Percentiles rank a stretch among this genome's conserved stretches.
Evolutionary conservation across 2,888 invertebrate species (phyloP).

Genomic region (Dioctria linearis): DNA sequence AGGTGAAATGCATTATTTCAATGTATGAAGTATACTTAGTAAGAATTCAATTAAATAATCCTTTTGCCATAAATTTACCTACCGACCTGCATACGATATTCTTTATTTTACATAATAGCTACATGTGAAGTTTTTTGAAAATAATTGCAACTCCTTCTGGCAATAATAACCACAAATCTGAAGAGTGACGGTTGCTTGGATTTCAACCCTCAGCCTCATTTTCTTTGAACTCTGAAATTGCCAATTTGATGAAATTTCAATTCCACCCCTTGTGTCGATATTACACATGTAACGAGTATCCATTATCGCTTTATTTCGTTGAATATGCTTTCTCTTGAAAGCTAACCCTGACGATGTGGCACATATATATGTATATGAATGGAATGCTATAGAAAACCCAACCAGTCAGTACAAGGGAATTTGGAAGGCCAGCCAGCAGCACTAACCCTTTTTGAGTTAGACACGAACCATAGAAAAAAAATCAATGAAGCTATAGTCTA

Average conservation of each 20-base stretch:
- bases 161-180: background rate
- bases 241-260: slow-evolving; percentile 45
- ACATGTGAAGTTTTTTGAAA: too few relatives aligned
- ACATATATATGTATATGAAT: background rate
- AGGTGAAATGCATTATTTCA: too few relatives aligned
- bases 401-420: slow-evolving; percentile 4
- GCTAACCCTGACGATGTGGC: slow-evolving; percentile 20
- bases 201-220: background rate
- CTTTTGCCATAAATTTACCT: too few relatives aligned
- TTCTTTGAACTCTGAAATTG: slow-evolving; percentile 29
- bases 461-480: slow-evolving; percentile 9
- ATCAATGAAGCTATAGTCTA: slow-evolving; percentile 30
- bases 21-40: too few relatives aligned
- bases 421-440: background rate
- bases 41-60: too few relatives aligned
- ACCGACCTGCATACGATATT: too few relatives aligned
- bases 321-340: slow-evolving; percentile 23
- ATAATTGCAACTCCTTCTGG: background rate
- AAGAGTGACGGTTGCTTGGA: background rate
- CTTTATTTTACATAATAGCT: too few relatives aligned
- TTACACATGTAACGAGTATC: slow-evolving; percentile 48
- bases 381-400: slow-evolving; percentile 1
- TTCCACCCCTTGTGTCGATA: slow-evolving; percentile 30
- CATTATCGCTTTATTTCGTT: slow-evolving; percentile 40
- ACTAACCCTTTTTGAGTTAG: background rate